phyloP scores from a whole-genome alignment of 2,113 vertebrate species.

The Asarcornis scutulata region DNA sequence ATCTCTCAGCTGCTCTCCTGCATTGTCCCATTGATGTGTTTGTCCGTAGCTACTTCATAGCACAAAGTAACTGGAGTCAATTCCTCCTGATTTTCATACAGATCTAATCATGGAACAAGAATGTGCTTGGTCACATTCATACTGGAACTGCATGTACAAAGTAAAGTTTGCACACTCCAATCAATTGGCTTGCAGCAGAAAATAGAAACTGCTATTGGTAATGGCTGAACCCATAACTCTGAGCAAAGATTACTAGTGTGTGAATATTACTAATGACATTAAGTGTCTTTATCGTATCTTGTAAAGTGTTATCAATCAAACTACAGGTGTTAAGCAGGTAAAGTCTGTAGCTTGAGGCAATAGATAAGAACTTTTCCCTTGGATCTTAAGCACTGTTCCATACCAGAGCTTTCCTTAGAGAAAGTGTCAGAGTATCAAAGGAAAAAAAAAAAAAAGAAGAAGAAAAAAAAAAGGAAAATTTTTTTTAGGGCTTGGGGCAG shows the following conservation, averaged over 20 bases:
- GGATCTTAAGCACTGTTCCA: not conserved
- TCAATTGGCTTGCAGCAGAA: slow-evolving; percentile 16
- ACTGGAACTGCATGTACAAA: not conserved
- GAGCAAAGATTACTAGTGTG: slow-evolving; percentile 17
- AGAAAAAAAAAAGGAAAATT: not conserved
- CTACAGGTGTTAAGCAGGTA: slow-evolving; percentile 31
- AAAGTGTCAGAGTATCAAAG: slow-evolving; percentile 39
- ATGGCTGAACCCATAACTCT: slow-evolving; percentile 19
- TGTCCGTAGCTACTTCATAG: not conserved
- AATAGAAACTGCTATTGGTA: slow-evolving; percentile 11
- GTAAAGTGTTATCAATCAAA: slow-evolving; percentile 41
- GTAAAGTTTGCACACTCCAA: slow-evolving; percentile 23
- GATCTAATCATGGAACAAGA: slow-evolving; percentile 3
- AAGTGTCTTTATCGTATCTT: slow-evolving; percentile 46
- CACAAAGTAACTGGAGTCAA: not conserved
- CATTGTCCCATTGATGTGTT: not conserved
- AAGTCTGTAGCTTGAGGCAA: slow-evolving; percentile 6
- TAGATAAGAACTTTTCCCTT: slow-evolving; percentile 46
- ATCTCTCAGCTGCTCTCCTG: not conserved
- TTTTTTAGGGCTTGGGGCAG: not conserved
- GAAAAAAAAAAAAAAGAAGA: slow-evolving; percentile 26
- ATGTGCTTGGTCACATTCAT: not conserved
- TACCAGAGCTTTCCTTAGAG: not conserved
- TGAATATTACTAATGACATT: slow-evolving; percentile 39
- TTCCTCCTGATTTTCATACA: not conserved